phyloP scores from a whole-genome alignment of 2,113 vertebrate genomes.

The Orthonyx spaldingii region DNA sequence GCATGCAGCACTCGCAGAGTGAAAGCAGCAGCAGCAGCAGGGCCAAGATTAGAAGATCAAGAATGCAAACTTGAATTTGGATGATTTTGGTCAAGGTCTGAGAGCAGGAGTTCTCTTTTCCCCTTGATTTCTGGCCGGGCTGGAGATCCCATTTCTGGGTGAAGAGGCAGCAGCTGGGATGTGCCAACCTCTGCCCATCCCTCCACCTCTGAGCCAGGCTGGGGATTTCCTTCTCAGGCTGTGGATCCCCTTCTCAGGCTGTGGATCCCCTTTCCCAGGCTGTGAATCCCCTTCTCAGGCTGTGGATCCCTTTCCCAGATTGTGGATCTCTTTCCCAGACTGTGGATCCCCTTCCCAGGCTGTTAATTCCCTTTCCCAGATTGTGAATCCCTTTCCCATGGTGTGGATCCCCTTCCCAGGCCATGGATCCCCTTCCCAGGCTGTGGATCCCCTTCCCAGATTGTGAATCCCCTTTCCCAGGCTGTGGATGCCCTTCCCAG shows the following conservation, averaged over 20 bases:
- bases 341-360: neutral
- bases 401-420: rapidly evolving
- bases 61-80: constrained; percentile 43
- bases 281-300: neutral
- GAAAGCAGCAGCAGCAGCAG: neutral
- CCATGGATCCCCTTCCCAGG: rapidly evolving
- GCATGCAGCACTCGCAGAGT: constrained; percentile 2
- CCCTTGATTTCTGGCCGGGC: neutral
- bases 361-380: neutral
- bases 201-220: neutral
- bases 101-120: neutral
- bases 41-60: constrained; percentile 15
- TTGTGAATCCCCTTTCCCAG: neutral
- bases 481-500: neutral
- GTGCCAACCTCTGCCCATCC: neutral
- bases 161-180: neutral
- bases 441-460: rapidly evolving
- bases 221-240: neutral
- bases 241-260: neutral
- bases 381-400: neutral
- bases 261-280: neutral
- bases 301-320: neutral
- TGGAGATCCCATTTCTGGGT: neutral
- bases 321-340: neutral
- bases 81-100: neutral